phyloP scores from a whole-genome alignment of 2,888 invertebrate species.

The Drosophila austrosaltans region DNA sequence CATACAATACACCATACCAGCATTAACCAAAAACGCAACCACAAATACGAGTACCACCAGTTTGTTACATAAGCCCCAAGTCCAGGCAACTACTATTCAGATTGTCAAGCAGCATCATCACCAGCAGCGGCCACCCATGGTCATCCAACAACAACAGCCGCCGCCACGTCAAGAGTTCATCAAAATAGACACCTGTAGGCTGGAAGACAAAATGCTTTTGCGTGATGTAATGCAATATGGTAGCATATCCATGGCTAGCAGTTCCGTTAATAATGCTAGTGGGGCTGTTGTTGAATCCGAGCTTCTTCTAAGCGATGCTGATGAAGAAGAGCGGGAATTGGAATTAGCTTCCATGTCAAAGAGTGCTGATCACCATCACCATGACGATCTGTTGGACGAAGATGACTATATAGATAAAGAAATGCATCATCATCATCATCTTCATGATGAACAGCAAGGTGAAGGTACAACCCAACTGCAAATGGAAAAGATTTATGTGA shows the following conservation, averaged over 20 bases:
- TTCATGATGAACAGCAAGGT: neutral
- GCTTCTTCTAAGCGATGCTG: constrained; percentile 59
- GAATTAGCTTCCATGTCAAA: constrained; percentile 60
- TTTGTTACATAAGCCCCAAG: constrained; percentile 66
- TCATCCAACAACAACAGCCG: constrained; percentile 37
- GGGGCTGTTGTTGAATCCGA: constrained; percentile 59
- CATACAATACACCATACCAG: constrained; percentile 81
- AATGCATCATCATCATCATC: constrained; percentile 28
- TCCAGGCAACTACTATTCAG: constrained; percentile 79
- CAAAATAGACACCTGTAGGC: constrained; percentile 77
- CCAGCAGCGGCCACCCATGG: constrained; percentile 43
- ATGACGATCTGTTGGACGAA: constrained; percentile 47
- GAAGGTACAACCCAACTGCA: neutral
- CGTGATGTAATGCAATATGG: constrained; percentile 81
- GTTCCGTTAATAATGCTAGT: constrained; percentile 20
- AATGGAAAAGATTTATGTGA: neutral
- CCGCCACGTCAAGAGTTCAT: constrained; percentile 70
- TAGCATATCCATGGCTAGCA: constrained; percentile 59
- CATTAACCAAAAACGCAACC: constrained; percentile 62
- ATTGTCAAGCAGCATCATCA: constrained; percentile 78
- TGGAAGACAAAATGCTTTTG: constrained; percentile 78
- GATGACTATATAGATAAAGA: constrained; percentile 61
- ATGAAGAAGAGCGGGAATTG: constrained; percentile 64
- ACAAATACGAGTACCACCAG: constrained; percentile 59
- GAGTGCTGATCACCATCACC: constrained; percentile 36